Conservation (phyloP, 2,113 vertebrate species). For the Semicossyphus pulcher region DNA sequence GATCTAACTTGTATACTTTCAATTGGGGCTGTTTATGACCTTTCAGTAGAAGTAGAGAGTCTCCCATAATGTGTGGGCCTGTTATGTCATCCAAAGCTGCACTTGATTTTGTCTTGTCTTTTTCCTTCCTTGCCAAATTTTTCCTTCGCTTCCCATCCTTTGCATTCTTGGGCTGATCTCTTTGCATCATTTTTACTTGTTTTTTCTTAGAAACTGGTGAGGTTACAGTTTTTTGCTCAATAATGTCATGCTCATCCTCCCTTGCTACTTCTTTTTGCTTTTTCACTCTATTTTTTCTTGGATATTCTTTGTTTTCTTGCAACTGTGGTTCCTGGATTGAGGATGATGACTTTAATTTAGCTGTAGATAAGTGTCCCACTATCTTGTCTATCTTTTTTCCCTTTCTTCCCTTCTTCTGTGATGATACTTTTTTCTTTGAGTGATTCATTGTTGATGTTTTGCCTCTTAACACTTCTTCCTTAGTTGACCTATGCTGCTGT, state of each 20-base stretch:
- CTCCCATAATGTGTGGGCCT: constrained; percentile 66
- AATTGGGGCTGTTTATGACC: constrained; percentile 86
- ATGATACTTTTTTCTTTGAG: constrained; percentile 45
- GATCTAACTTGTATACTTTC: constrained; percentile 84
- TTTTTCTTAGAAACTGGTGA: constrained; percentile 73
- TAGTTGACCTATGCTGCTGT: constrained; percentile 36
- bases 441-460: constrained; percentile 15
- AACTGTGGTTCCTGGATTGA: constrained; percentile 1
- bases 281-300: constrained; percentile 75
- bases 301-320: constrained; percentile 60
- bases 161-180: constrained; percentile 52
- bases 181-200: constrained; percentile 49
- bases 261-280: constrained; percentile 55
- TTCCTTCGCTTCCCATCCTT: constrained; percentile 61
- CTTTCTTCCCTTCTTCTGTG: constrained; percentile 65
- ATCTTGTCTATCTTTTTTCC: constrained; percentile 67
- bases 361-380: constrained; percentile 14
- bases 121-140: constrained; percentile 40
- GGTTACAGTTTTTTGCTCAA: constrained; percentile 41
- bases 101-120: constrained; percentile 41
- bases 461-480: constrained; percentile 29
- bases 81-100: constrained; percentile 11
- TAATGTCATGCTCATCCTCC: constrained; percentile 14
- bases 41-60: constrained; percentile 82
- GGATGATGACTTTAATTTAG: constrained; percentile 31